These are phyloP conservation scores for Montipora sp. DNA, from an alignment of 64 coral and sea anemone species.

Conservation along the genomic window DNA sequence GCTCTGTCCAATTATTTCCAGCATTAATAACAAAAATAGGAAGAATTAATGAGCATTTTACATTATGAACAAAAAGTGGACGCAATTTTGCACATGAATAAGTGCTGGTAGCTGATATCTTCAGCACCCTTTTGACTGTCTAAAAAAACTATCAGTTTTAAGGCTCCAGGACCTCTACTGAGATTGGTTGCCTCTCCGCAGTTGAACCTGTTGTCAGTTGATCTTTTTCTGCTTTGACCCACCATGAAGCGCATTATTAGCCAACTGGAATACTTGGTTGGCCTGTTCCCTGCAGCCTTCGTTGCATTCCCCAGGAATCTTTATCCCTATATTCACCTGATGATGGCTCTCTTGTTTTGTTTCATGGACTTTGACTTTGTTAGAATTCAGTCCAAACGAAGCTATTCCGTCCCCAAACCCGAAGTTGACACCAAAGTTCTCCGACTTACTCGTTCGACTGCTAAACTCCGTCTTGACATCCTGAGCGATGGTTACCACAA, in stretches of 20 bases:
- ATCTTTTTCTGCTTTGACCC: slow-evolving; percentile 10
- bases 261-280: not conserved
- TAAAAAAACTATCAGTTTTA: no score
- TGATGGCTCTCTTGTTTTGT: slow-evolving; percentile 15
- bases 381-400: not conserved
- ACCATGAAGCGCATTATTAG: slow-evolving; percentile 30
- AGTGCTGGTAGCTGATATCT: no score
- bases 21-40: no score
- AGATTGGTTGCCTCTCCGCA: no score
- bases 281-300: slow-evolving; percentile 27
- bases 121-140: no score
- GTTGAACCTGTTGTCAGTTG: not conserved
- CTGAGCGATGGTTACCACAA: slow-evolving; percentile 50
- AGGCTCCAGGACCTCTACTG: no score
- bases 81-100: no score
- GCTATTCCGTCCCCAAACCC: not conserved
- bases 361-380: slow-evolving; percentile 12
- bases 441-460: slow-evolving; percentile 20
- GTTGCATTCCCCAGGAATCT: slow-evolving; percentile 1
- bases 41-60: no score
- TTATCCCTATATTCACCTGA: not conserved
- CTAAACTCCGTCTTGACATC: not conserved
- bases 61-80: no score
- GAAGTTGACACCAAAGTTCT: slow-evolving; percentile 16
- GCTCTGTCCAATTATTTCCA: no score